These are phyloP conservation scores for Clarias macrocephalus DNA, from an alignment of 2,113 vertebrate species.

Conservation along the genomic window DNA sequence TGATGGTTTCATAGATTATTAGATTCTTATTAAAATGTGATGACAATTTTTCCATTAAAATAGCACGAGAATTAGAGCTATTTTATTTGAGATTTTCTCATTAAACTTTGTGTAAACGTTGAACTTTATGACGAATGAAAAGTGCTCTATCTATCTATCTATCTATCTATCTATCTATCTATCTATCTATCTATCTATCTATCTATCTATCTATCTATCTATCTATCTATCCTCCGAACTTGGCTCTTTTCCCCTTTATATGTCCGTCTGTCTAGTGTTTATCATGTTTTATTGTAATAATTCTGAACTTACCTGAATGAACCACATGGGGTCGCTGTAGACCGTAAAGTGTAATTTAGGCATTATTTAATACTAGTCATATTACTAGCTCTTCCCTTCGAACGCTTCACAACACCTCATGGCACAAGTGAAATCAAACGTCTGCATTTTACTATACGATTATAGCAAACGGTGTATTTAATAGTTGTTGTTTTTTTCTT, in stretches of 20 bases:
- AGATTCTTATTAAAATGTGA: too few relatives aligned
- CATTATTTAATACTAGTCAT: neutral
- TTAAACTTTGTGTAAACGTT: neutral
- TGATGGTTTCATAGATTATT: neutral
- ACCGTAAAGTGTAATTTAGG: neutral
- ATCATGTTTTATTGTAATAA: neutral
- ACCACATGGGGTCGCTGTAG: slow-evolving; percentile 40
- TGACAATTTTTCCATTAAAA: neutral
- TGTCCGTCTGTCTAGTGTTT: neutral
- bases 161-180: neutral
- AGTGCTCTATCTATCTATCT: too few relatives aligned
- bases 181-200: too few relatives aligned
- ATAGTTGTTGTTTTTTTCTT: neutral
- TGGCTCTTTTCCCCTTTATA: neutral
- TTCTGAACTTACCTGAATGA: neutral
- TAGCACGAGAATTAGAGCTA: neutral
- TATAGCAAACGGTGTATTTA: neutral
- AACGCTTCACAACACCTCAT: neutral
- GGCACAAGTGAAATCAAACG: neutral
- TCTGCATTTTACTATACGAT: neutral
- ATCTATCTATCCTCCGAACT: too few relatives aligned
- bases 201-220: too few relatives aligned
- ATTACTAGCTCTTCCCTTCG: neutral
- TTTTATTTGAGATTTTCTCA: neutral
- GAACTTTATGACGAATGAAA: too few relatives aligned